Evolutionary conservation across 2,113 vertebrate genomes (phyloP), one percentile per base, ranked within the genome.

Genomic region (Mesitornis unicolor): DNA sequence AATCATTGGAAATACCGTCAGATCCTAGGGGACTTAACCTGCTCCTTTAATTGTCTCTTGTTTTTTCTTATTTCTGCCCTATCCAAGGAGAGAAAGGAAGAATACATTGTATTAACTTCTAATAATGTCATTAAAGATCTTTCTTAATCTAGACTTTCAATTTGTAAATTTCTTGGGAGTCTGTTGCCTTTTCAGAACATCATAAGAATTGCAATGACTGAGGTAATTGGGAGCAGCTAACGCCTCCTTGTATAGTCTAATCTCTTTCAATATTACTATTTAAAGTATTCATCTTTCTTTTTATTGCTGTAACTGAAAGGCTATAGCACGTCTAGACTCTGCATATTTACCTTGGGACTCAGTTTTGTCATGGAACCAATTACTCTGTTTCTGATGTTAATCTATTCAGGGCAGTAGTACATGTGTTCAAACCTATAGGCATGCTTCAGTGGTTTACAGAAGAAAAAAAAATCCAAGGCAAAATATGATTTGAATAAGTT

Each of bases 91-190:
- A 84, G 24, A 80, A 80, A 57, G 73, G 69, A 86, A 81, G 43
- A 86, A 93, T 86, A 36, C 24, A 51, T 64, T 67, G 29, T 93
- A 74, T 90, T 90, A 93, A 75, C 53, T 94, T 64, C 87, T 69
- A 87, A 85, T 93, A 90, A 76, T 65, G 50, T 83, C 38, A 40
- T 75, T 84, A 77, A 91, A 97, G 40, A 84, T 68, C 35, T 38
- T 77, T 93, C 59, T 85, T 92, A 95, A 86, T 93, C 42, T 68
- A 63, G 47, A 95, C 59, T 95, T 81, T 93, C 20, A 81, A 64
- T 92, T 94, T 88, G 71, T 85, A 78, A 10, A 45, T 92, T 93
- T 90, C 60, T 81, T 89, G 76, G 54, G 63, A 86, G 10, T 59
- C 47, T 81, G 15, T 76, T 93, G 36, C 43, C 73, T 94, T 88